Conservation (phyloP, 2,888 invertebrate species). For the Cheilosia grossa region DNA sequence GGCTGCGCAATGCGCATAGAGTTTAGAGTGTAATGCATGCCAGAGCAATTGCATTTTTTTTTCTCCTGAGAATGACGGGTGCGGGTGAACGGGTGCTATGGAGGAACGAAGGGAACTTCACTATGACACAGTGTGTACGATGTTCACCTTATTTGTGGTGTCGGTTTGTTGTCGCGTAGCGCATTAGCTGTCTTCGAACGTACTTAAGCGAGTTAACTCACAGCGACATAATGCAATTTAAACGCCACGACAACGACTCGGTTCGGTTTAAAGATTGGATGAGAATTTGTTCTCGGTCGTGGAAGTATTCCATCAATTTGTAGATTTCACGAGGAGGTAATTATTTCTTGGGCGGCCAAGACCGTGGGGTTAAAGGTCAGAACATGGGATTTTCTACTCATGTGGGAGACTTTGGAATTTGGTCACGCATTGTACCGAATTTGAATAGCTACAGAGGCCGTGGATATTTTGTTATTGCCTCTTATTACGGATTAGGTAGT, state of each 20-base stretch:
- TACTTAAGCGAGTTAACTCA: conserved; percentile 67
- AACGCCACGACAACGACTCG: conserved; percentile 64
- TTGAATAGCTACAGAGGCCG: too few species aligned
- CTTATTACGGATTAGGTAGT: too few species aligned
- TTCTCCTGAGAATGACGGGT: conserved; percentile 21
- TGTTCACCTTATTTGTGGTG: conserved; percentile 39
- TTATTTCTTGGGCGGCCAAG: not conserved
- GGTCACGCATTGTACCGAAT: not conserved
- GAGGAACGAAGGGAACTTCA: not conserved
- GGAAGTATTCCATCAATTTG: conserved; percentile 36
- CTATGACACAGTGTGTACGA: conserved; percentile 22
- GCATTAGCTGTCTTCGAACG: conserved; percentile 22
- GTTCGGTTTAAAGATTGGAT: conserved; percentile 48
- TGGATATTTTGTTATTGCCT: too few species aligned
- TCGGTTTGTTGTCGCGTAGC: conserved; percentile 6
- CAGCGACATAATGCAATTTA: conserved; percentile 64
- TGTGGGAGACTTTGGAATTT: not conserved
- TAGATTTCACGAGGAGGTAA: not conserved
- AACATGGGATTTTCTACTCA: not conserved
- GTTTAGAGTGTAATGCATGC: conserved; percentile 25
- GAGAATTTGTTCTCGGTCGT: conserved; percentile 6
- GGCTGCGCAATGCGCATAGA: not conserved
- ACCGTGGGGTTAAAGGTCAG: conserved; percentile 5
- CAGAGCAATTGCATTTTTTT: conserved; percentile 54
- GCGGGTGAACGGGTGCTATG: conserved; percentile 4